A percentile compares a stretch with the other conserved stretches of the same genome.
phyloP scores from a whole-genome alignment of 37 sponge, comb jelly and placozoan species.

The Oscarella lobularis region DNA sequence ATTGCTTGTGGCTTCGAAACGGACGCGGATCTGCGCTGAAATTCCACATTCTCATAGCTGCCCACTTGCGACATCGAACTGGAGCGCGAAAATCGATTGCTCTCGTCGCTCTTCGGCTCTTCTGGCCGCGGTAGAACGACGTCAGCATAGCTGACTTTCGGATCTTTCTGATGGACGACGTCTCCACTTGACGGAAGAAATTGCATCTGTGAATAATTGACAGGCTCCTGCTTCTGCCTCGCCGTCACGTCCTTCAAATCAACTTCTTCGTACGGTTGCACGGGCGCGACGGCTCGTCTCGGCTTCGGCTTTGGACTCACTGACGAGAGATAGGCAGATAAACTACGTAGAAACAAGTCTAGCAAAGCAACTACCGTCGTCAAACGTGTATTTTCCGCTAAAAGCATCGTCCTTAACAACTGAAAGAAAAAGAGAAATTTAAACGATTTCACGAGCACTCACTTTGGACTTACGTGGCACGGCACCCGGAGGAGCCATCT shows the following conservation, averaged over 20 bases:
- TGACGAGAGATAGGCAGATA: no score
- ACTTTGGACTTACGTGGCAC: no score
- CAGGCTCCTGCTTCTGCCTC: neutral
- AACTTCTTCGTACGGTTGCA: neutral
- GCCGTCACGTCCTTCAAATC: no score
- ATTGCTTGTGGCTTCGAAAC: neutral
- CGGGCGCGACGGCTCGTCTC: no score
- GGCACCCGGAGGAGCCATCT: no score
- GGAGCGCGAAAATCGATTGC: neutral
- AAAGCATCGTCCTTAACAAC: neutral
- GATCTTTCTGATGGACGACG: neutral
- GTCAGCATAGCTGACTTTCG: neutral
- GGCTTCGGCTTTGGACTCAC: no score
- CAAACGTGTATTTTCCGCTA: neutral
- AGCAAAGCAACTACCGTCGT: neutral
- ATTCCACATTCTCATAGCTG: neutral
- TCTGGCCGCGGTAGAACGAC: neutral
- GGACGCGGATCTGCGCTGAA: neutral
- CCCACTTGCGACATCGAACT: neutral
- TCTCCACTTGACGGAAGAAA: neutral
- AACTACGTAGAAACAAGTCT: neutral
- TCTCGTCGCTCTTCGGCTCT: neutral
- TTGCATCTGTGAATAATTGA: neutral
- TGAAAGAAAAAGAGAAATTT: no score
- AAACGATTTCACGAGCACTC: no score